Conservation (phyloP, 64 coral and sea anemone species). For the Hydrozoanthus tunicans region DNA sequence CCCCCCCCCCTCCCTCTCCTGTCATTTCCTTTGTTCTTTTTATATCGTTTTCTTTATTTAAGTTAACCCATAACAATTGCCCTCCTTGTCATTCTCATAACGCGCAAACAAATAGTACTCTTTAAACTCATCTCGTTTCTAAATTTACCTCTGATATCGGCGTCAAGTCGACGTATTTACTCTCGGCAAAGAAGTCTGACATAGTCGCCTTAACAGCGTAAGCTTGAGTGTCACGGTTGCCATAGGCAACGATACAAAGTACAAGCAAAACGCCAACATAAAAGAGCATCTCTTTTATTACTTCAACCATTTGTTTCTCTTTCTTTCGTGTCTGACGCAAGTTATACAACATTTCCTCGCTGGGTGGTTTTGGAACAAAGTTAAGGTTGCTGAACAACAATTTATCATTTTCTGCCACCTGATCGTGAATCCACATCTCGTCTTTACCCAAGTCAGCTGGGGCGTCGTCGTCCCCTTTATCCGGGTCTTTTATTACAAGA, state of each 20-base stretch:
- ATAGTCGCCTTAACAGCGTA: neutral
- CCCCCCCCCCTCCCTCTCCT: too few relatives aligned
- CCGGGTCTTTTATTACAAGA: constrained; percentile 87
- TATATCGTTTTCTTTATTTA: too few relatives aligned
- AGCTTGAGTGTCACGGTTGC: constrained; percentile 32
- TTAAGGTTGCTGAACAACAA: constrained; percentile 8
- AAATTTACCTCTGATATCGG: constrained; percentile 17
- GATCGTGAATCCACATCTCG: constrained; percentile 23
- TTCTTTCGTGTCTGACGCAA: constrained; percentile 43
- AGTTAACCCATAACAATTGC: too few relatives aligned
- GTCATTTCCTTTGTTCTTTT: too few relatives aligned
- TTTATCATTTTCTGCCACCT: constrained; percentile 8
- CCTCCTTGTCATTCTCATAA: too few relatives aligned
- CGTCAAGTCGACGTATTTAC: constrained; percentile 35
- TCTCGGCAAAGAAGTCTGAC: constrained; percentile 23
- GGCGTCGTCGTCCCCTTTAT: constrained; percentile 82
- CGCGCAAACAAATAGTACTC: too few relatives aligned
- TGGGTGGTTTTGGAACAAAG: constrained; percentile 68
- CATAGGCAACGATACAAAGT: constrained; percentile 62
- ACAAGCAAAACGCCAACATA: constrained; percentile 65
- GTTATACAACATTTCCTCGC: constrained; percentile 59
- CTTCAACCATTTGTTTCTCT: constrained; percentile 67
- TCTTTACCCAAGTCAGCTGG: neutral
- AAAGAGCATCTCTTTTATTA: constrained; percentile 56
- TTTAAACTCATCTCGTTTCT: too few relatives aligned